Base-by-base conservation (phyloP, 2,888 invertebrate species). In the Troides helena region DNA sequence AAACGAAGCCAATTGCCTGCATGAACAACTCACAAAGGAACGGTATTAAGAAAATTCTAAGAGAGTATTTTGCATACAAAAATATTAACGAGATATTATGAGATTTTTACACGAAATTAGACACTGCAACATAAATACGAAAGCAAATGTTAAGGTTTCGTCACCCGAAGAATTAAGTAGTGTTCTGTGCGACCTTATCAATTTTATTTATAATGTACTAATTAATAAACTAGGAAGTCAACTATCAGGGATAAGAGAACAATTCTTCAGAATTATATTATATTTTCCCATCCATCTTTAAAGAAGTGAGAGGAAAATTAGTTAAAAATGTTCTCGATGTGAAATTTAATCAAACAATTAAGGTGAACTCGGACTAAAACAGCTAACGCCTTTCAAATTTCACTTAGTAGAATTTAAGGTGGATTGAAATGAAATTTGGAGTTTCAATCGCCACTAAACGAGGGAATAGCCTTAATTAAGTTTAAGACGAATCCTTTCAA, bases 1-100 rank as follows among this genome's bases (percentile, higher is more conserved):
- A 79, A 85, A 86, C 79, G 81, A 78, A 82, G 78, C 78, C 83
- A 86, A 86, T 86, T 84, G 81, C 76, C 76, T 79, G 80, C 80
- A 79, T 80, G 80, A 77, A 77, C 77, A 21, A 30, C 30, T 30
- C 30, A 25, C 18, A 56, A 56, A 56, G 56, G 56, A 18, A 7
- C 18, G 7, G 46, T 7, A 10, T 46, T 56, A 56, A 3, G 56
- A 56, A 56, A 56, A 56, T 56, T 56, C n/a, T 46, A 21, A 21
- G 12, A 10, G 14, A 14, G 46, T 2, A 30, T 30, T 30, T 30
- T 30, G 30, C 30, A 30, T 30, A 30, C 30, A 30, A 30, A 30
- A 30, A 30, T 3, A 30, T 30, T 30, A 30, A 12, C 8, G 43
- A 10, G 1, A 43, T 43, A 43, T 43, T 43, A 12, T 43, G 2